Conservation (phyloP, 2,888 invertebrate genomes). For the Amphipoea lucens region DNA sequence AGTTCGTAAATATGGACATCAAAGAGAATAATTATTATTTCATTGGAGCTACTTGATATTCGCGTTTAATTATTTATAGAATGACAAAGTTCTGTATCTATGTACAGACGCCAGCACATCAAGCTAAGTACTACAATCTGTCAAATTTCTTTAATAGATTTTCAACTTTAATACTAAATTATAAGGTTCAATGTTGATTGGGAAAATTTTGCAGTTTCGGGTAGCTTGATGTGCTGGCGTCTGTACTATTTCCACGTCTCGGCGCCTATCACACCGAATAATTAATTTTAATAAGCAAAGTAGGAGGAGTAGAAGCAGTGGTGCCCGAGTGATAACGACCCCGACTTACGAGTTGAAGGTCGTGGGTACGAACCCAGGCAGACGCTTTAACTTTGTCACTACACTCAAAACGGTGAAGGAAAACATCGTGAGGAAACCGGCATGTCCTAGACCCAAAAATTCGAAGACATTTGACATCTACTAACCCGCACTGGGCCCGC, state of each 20-base stretch:
- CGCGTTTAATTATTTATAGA: neutral
- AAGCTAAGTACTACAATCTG: no score
- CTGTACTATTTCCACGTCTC: slow-evolving; percentile 5
- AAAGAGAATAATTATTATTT: slow-evolving; percentile 32
- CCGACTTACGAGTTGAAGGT: neutral
- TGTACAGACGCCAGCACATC: neutral
- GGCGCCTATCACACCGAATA: slow-evolving; percentile 23
- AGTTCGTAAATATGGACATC: slow-evolving; percentile 22
- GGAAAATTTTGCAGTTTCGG: no score
- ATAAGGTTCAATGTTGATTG: no score
- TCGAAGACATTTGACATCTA: neutral
- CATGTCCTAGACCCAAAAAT: neutral
- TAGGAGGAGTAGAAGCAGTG: neutral
- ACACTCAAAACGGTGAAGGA: neutral
- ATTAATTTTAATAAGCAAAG: slow-evolving; percentile 25
- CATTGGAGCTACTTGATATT: neutral
- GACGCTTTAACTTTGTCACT: neutral
- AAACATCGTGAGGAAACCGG: neutral
- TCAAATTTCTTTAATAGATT: no score
- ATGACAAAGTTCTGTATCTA: neutral
- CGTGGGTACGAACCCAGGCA: neutral
- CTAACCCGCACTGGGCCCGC: neutral
- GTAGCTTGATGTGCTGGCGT: no score
- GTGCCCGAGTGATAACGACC: neutral
- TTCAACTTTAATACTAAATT: no score